Evolutionary conservation across 2,113 vertebrate species (phyloP).

Genomic region (Aptenodytes patagonicus): DNA sequence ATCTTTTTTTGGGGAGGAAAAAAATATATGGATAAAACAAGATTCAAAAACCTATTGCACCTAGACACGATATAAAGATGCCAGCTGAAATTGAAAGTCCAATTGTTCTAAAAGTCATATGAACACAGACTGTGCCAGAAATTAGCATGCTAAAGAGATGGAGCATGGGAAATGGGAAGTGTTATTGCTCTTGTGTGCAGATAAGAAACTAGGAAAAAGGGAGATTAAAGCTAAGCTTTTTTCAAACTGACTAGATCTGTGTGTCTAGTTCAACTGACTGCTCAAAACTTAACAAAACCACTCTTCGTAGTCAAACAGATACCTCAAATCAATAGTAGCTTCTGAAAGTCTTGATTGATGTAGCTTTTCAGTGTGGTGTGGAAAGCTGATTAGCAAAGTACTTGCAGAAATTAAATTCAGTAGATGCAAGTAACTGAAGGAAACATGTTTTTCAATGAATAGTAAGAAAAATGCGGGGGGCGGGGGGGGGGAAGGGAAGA

Average conservation of each 20-base stretch:
- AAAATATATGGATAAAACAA: neutral
- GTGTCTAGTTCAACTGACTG: neutral
- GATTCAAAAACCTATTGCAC: neutral
- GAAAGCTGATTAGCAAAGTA: neutral
- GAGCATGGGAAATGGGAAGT: conserved; percentile 2
- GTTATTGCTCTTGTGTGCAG: neutral
- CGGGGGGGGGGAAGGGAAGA: neutral
- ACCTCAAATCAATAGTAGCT: neutral
- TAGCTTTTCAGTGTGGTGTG: neutral
- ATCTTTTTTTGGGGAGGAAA: neutral
- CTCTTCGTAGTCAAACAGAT: neutral
- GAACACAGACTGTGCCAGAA: neutral
- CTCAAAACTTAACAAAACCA: neutral
- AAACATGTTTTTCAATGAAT: neutral
- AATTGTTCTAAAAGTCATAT: conserved; percentile 6
- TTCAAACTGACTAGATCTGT: neutral
- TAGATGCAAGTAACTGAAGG: neutral
- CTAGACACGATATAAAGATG: neutral
- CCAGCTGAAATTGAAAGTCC: neutral
- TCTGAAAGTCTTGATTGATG: neutral
- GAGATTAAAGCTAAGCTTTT: neutral
- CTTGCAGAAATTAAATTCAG: neutral
- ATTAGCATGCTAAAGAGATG: neutral
- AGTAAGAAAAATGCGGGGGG: neutral
- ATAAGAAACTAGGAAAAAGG: neutral